phyloP scores from a whole-genome alignment of 1,140 invertebrate species.

The Gyrodactylus salaris region DNA sequence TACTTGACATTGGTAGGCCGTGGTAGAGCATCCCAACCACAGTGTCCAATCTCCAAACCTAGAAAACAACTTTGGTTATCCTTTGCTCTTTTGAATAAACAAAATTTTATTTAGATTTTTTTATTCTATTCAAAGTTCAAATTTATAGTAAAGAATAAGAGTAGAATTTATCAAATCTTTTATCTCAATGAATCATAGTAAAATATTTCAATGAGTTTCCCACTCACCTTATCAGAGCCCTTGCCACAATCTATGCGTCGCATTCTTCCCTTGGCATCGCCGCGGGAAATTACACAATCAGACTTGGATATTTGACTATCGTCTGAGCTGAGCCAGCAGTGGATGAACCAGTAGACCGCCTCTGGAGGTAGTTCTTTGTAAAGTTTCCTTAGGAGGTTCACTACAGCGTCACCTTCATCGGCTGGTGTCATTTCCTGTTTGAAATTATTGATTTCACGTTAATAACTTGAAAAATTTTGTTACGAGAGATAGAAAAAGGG shows the following conservation, averaged over 20 bases:
- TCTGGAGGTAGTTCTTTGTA: constrained; percentile 5
- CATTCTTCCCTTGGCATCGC: constrained; percentile 3
- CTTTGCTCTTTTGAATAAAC: neutral
- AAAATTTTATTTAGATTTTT: neutral
- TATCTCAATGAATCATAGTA: too few species aligned
- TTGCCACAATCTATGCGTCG: constrained; percentile 1
- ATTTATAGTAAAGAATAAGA: neutral
- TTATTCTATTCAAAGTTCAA: neutral
- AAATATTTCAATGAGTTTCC: too few species aligned
- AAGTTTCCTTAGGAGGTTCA: constrained; percentile 6
- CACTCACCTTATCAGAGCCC: constrained; percentile 5
- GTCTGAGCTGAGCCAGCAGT: neutral
- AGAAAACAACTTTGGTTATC: neutral
- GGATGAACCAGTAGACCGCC: neutral
- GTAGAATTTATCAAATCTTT: neutral
- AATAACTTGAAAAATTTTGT: neutral
- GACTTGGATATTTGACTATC: neutral
- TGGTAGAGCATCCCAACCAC: constrained; percentile 3
- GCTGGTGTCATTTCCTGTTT: constrained; percentile 4
- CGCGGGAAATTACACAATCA: neutral
- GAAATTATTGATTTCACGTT: neutral
- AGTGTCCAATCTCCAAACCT: constrained; percentile 4
- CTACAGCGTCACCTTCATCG: neutral
- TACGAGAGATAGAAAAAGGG: neutral
- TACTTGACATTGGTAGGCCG: constrained; percentile 6